A percentile compares a stretch with the other conserved stretches of the same genome.
Evolutionary conservation across 2,888 invertebrate species (phyloP).

Genomic region (Brachyptera putata): DNA sequence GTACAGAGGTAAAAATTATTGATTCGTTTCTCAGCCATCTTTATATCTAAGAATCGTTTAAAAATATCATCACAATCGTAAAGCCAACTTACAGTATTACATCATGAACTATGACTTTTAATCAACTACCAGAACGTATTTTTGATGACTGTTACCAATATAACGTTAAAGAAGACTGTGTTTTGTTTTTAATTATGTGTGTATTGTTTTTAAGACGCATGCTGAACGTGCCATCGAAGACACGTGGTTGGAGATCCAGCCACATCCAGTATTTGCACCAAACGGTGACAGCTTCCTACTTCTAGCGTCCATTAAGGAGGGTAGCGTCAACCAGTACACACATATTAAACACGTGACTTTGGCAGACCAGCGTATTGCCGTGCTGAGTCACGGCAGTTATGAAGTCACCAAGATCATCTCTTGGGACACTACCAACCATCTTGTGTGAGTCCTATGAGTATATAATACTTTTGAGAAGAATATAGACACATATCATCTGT

Average conservation of each 20-base stretch:
- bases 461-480: no score
- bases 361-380: conserved; percentile 69
- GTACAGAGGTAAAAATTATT: conserved; percentile 65
- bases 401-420: conserved; percentile 74
- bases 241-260: conserved; percentile 81
- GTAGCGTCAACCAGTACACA: conserved; percentile 76
- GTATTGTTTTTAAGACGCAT: conserved; percentile 62
- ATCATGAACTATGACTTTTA: no score
- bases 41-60: no score
- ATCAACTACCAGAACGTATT: no score
- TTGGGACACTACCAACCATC: conserved; percentile 79
- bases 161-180: no score
- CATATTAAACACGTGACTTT: conserved; percentile 85
- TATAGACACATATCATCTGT: no score
- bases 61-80: no score
- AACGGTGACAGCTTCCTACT: conserved; percentile 81
- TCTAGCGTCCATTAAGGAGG: conserved; percentile 77
- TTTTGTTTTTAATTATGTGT: no score
- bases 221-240: conserved; percentile 78
- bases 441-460: conserved; percentile 73
- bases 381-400: conserved; percentile 79
- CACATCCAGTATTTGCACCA: conserved; percentile 76
- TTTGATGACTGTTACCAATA: no score
- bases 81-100: no score
- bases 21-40: no score